Evolutionary conservation across 2,113 vertebrate genomes (phyloP), one percentile per base, ranked within the genome.

Genomic region (Hoplias malabaricus): DNA sequence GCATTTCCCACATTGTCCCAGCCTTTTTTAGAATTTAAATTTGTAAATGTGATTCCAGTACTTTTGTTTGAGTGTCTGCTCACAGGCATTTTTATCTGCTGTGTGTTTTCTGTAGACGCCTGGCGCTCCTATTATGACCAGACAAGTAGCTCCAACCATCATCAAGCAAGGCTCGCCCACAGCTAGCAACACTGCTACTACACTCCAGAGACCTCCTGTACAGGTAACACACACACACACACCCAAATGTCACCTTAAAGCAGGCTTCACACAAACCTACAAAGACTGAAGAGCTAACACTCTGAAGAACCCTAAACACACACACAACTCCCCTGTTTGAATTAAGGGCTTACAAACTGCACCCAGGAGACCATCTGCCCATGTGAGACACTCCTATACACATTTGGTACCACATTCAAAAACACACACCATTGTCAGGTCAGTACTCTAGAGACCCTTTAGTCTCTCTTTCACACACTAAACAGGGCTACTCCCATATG

Each of bases 151-250:
- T 83, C 94, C 93, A 56, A 92, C 94, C 69, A 96, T 98, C 83
- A 95, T 96, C 84, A 95, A 95, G 86, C 96, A 94, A 86, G 92
- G 93, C 84, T 93, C 94, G 89, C 94, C 96, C 83, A 90, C 93
- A 73, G 90, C 95, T 79, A 93, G 94, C 0, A 90, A 94, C 61
- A 92, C 95, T 71, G 90, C 93, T 25, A 93, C 94, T 14, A 92
- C 95, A 69, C 90, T 98, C 75, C 96, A 98, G 86, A 95, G 96
- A 79, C 93, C 96, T 34, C 94, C 95, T 0, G 89, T 96, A 46
- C 82, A 83, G 68, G 77, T 92, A 97, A 81, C 94, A 96, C 90
- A 95, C 96, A 84, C 16, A 12, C 16, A 29, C 56, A 14, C 25
- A 31, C 9, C 2, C 95, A 83, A 94, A 93, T 54, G 92, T 93